A percentile compares a stretch with the other conserved stretches of the same genome.
Evolutionary conservation across 2,797 vertebrate species (phyloP).

Genomic region (Ibycter americanus): DNA sequence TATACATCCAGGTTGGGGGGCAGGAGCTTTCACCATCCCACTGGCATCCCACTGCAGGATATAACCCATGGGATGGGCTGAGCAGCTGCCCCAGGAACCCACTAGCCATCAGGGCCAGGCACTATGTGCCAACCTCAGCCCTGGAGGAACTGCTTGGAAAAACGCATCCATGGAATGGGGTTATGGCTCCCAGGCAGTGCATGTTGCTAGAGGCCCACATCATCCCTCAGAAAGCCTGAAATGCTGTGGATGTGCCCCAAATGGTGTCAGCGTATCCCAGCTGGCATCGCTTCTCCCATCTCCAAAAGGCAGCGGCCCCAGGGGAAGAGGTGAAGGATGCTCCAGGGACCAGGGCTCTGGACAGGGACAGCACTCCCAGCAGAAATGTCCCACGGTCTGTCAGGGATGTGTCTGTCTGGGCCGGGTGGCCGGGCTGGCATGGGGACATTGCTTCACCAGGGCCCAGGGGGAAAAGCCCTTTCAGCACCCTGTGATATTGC

Average conservation of each 20-base stretch:
- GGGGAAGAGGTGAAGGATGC: not conserved
- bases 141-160: not conserved
- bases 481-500: constrained; percentile 45
- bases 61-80: not conserved
- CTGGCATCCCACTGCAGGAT: not conserved
- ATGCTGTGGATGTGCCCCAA: not conserved
- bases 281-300: not conserved
- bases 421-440: fast-evolving
- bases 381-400: not conserved
- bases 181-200: not conserved
- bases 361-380: not conserved
- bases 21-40: not conserved
- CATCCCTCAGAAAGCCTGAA: not conserved
- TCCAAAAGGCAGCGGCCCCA: not conserved
- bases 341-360: not conserved
- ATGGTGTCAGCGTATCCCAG: not conserved
- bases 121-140: not conserved
- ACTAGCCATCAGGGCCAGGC: not conserved
- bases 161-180: not conserved
- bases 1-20: not conserved
- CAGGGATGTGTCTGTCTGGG: not conserved
- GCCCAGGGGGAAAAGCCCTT: constrained; percentile 13
- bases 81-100: not conserved
- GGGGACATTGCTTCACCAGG: not conserved
- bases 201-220: not conserved